Evolutionary conservation across 1,140 invertebrate species (phyloP).

Genomic region (Armadillidium nasatum): DNA sequence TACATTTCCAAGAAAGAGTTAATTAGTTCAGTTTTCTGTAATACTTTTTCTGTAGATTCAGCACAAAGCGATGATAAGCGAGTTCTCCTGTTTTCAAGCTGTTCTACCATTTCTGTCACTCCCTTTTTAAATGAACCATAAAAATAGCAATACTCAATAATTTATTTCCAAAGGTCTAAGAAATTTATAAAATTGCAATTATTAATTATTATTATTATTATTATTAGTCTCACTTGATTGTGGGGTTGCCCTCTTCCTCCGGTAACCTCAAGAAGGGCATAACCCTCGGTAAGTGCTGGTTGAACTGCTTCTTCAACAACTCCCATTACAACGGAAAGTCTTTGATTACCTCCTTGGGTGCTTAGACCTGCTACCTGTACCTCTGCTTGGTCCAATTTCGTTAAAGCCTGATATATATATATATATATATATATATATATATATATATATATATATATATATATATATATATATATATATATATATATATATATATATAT

Average conservation of each 20-base stretch:
- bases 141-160: background rate
- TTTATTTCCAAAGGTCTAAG: slow-evolving; percentile 9
- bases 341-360: slow-evolving; percentile 52
- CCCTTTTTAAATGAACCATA: slow-evolving; percentile 50
- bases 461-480: slow-evolving; percentile 19
- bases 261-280: slow-evolving; percentile 65
- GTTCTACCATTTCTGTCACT: slow-evolving; percentile 62
- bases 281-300: slow-evolving; percentile 63
- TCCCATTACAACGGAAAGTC: slow-evolving; percentile 60
- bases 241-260: slow-evolving; percentile 59
- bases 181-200: background rate
- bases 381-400: slow-evolving; percentile 71
- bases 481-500: slow-evolving; percentile 19
- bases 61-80: slow-evolving; percentile 63
- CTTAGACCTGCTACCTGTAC: slow-evolving; percentile 64
- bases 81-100: slow-evolving; percentile 69
- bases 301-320: slow-evolving; percentile 63
- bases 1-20: slow-evolving; percentile 66
- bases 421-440: slow-evolving; percentile 14
- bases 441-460: slow-evolving; percentile 22
- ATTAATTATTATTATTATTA: no score
- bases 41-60: slow-evolving; percentile 66
- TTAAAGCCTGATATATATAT: slow-evolving; percentile 58
- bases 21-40: slow-evolving; percentile 62
- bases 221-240: slow-evolving; percentile 55